Percentiles rank a stretch among this genome's conserved stretches.
Conservation (phyloP, 2,888 invertebrate species). For the Philopedon plagiatum region DNA sequence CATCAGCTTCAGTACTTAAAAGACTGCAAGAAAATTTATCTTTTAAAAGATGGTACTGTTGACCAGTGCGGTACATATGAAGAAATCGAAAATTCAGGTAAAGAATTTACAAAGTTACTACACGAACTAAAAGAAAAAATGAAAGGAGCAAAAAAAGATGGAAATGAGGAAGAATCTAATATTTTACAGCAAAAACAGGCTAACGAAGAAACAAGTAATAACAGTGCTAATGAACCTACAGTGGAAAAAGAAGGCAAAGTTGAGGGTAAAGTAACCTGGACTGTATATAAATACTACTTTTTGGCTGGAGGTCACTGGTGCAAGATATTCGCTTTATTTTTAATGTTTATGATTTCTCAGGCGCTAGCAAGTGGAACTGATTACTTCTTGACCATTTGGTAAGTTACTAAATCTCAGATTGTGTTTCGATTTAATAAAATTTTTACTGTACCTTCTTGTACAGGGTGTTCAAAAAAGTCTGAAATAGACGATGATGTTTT, state of each 20-base stretch:
- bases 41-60: conserved; percentile 72
- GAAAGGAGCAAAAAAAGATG: conserved; percentile 49
- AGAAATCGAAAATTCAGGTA: conserved; percentile 77
- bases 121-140: conserved; percentile 45
- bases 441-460: too few species aligned
- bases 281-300: conserved; percentile 79
- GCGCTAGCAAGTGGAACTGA: conserved; percentile 81
- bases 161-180: conserved; percentile 14
- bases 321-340: conserved; percentile 57
- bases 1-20: conserved; percentile 78
- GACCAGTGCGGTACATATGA: conserved; percentile 77
- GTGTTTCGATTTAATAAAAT: too few species aligned
- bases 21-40: conserved; percentile 71
- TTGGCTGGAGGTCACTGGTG: conserved; percentile 79
- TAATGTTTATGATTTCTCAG: conserved; percentile 78
- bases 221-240: neutral
- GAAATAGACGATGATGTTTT: too few species aligned
- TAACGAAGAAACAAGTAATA: conserved; percentile 53
- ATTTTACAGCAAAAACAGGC: conserved; percentile 22
- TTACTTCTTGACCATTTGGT: conserved; percentile 86
- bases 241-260: conserved; percentile 71
- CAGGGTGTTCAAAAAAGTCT: too few species aligned
- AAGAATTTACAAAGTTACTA: conserved; percentile 78
- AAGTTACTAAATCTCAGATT: too few species aligned
- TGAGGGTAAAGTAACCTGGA: conserved; percentile 71